Evolutionary conservation across 2,888 invertebrate genomes (phyloP).

Genomic region (Drepanosiphum platanoidis): DNA sequence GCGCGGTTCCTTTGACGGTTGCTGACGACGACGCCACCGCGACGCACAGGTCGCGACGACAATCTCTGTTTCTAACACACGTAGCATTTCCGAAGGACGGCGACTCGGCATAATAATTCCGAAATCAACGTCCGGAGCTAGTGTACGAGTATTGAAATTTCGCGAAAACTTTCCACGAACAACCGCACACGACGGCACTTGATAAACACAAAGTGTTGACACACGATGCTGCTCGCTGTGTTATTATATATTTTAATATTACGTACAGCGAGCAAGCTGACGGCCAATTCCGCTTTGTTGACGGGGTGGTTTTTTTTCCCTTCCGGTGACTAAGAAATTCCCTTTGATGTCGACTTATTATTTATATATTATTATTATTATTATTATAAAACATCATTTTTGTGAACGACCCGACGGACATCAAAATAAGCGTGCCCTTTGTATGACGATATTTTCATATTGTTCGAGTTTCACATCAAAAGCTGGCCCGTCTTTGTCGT

Average conservation of each 20-base stretch:
- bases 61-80: too few relatives aligned
- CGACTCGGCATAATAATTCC: neutral
- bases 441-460: neutral
- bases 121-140: neutral
- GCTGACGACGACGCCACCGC: too few relatives aligned
- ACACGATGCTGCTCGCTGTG: neutral
- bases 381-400: neutral
- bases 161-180: neutral
- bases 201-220: neutral
- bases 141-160: neutral
- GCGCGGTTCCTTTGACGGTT: too few relatives aligned
- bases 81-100: too few relatives aligned
- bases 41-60: too few relatives aligned
- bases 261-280: neutral
- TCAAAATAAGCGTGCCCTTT: neutral
- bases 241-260: neutral
- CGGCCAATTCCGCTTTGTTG: neutral
- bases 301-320: too few relatives aligned
- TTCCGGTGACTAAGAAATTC: neutral
- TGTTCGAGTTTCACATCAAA: neutral
- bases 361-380: neutral
- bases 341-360: neutral
- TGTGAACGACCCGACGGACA: neutral
- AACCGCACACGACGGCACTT: neutral
- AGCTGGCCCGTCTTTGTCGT: neutral